These are phyloP conservation scores for Perca schrenkii DNA, from an alignment of 2,113 vertebrate genomes.

Conservation along the genomic window DNA sequence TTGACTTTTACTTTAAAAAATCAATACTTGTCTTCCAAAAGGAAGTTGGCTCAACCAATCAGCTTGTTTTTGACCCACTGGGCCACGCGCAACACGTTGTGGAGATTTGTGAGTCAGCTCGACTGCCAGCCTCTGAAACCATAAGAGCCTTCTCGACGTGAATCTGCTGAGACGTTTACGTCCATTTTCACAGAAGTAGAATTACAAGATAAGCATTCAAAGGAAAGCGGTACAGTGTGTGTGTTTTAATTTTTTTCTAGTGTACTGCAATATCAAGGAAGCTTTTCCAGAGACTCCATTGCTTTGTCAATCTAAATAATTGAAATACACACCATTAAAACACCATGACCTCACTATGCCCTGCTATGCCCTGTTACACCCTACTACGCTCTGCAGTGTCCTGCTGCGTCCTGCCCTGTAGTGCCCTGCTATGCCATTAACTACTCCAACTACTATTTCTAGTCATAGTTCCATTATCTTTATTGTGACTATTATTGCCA, in stretches of 20 bases:
- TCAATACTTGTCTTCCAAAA: not conserved
- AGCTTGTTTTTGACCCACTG: constrained; percentile 2
- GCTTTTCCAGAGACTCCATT: constrained; percentile 6
- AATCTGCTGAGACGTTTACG: not conserved
- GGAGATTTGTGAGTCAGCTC: not conserved
- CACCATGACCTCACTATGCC: constrained; percentile 8
- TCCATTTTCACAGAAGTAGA: not conserved
- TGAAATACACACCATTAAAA: constrained; percentile 34
- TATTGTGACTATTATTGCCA: no score
- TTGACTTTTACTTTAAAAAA: not conserved
- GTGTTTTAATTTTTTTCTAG: no score
- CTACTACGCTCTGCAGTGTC: no score
- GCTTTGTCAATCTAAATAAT: constrained; percentile 36
- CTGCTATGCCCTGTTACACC: no score
- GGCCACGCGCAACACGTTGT: not conserved
- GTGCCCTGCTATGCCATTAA: no score
- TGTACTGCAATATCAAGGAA: not conserved
- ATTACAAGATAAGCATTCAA: constrained; percentile 1
- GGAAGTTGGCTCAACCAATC: not conserved
- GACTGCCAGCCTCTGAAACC: not conserved
- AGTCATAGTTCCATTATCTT: no score
- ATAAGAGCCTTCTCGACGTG: not conserved
- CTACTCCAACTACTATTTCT: no score
- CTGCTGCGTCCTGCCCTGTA: no score
- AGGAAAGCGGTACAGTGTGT: not conserved